phyloP scores from a whole-genome alignment of 2,888 invertebrate genomes.

The Zaprionus bogoriensis region DNA sequence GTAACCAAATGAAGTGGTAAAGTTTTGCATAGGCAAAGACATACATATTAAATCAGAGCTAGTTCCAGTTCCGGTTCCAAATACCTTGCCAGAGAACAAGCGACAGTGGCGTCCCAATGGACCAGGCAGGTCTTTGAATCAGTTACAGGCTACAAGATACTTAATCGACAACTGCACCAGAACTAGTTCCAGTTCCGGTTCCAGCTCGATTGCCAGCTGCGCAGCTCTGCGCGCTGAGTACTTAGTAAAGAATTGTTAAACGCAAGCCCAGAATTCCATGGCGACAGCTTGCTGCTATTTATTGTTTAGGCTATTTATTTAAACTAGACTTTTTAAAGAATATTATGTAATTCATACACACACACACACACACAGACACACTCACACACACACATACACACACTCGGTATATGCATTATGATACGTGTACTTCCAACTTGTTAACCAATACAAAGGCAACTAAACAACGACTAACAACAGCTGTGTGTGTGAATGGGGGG shows the following conservation, averaged over 20 bases:
- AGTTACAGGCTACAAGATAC: no score
- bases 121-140: no score
- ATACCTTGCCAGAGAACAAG: no score
- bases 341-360: conserved; percentile 27
- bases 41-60: no score
- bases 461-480: conserved; percentile 24
- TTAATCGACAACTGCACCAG: not conserved
- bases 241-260: conserved; percentile 22
- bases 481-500: not conserved
- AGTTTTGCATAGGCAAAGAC: no score
- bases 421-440: conserved; percentile 70
- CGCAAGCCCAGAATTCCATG: conserved; percentile 17
- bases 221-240: not conserved
- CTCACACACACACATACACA: not conserved
- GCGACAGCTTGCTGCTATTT: conserved; percentile 29
- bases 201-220: not conserved
- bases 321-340: conserved; percentile 9
- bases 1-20: no score
- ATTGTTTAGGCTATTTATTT: conserved; percentile 50
- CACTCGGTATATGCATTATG: conserved; percentile 21
- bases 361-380: not conserved
- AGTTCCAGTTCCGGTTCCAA: no score
- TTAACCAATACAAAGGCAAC: conserved; percentile 48
- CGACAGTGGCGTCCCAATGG: no score
- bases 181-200: not conserved